Base-by-base conservation (phyloP, 2,797 vertebrate genomes). In the Chelon labrosus region DNA sequence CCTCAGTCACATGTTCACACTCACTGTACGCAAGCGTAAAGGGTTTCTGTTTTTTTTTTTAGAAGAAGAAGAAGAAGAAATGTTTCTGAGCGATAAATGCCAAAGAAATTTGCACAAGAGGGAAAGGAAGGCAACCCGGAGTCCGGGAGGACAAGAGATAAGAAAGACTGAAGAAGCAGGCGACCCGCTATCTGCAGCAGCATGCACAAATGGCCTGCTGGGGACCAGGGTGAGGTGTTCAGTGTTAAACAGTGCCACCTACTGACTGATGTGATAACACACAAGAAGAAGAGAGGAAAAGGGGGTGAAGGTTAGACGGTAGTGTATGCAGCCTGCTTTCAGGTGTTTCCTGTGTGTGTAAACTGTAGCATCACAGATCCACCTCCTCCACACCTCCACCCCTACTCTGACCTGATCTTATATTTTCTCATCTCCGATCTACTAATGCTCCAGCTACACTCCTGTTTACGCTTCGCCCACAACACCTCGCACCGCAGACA, bases 161-260 rank as follows among this genome's bases (percentile, higher is more conserved):
- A 78, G 76, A 78, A 75, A 84, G 60, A 74, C 52, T 54, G 51
- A 71, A 52, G 70, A 53, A 82, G 70, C 69, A 73, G 64, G 78
- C 68, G 44, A 77, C 75, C 17, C 16, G 25, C 13, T 65, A 49
- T 69, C 57, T 61, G 6, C 72, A 75, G 77, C 14, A 56, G 60
- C 17, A 49, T 53, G 46, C 54, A 70, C 74, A 71, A 44, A n/a
- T 20, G 13, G 22, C 42, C 68, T 61, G 65, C 19, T 61, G 54
- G 63, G 55, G 31, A 50, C 17, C 31, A 35, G 1, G 7, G 17
- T 55, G 68, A 4, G 41, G 65, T 0, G 69, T 85, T 88, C 64
- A 50, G 84, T 85, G 91, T 90, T 65, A 59, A 89, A 93, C 86
- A 93, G 88, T 88, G 88, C 91, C 89, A 85, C 89, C 91, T 88